Evolutionary conservation across 1,140 invertebrate species (phyloP).

Genomic region (Philopotamus ludificatus): DNA sequence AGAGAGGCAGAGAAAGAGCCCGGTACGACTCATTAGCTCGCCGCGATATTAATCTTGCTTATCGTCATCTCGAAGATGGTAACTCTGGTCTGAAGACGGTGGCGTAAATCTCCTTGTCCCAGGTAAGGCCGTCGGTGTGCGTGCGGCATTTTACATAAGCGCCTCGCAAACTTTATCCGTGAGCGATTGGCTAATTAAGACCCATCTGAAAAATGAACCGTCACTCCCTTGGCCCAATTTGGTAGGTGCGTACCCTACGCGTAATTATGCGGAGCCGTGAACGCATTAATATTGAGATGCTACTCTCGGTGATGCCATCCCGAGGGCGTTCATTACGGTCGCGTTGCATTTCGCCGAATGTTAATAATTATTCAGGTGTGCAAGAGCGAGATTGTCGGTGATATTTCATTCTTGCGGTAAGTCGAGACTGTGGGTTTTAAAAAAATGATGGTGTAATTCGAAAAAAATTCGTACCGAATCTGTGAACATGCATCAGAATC

Average conservation of each 20-base stretch:
- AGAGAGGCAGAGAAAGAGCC: not conserved
- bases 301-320: too few relatives aligned
- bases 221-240: not conserved
- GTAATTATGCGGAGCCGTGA: not conserved
- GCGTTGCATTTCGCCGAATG: not conserved
- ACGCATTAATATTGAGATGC: not conserved
- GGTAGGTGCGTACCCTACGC: not conserved
- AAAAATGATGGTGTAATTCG: too few relatives aligned
- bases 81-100: not conserved
- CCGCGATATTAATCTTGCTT: constrained; percentile 11
- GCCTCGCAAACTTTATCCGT: not conserved
- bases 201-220: not conserved
- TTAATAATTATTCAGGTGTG: too few relatives aligned
- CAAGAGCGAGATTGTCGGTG: too few relatives aligned
- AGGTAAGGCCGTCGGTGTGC: not conserved
- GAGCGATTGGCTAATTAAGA: not conserved
- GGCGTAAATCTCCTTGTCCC: constrained; percentile 2
- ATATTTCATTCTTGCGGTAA: too few relatives aligned
- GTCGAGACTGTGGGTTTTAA: too few relatives aligned
- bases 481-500: too few relatives aligned
- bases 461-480: too few relatives aligned
- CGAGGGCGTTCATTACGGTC: not conserved
- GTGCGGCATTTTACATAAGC: not conserved
- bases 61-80: constrained; percentile 2
- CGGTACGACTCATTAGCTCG: not conserved